phyloP scores from a whole-genome alignment of 2,797 vertebrate genomes.

The Antrozous pallidus region DNA sequence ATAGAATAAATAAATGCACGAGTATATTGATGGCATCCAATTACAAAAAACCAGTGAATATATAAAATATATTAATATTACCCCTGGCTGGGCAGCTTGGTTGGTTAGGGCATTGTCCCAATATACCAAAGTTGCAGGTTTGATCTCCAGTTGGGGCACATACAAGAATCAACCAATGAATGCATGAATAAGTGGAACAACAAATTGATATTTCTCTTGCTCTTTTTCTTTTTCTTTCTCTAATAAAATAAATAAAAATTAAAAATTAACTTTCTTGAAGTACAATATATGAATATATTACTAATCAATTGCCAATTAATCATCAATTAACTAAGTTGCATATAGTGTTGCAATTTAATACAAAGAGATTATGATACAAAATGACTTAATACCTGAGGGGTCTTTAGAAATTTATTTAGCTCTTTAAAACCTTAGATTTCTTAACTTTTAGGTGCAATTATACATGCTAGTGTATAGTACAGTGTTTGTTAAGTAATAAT shows the following conservation, averaged over 20 bases:
- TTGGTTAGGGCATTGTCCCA: neutral
- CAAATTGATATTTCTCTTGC: neutral
- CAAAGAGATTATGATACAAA: neutral
- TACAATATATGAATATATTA: neutral
- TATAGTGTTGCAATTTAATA: neutral
- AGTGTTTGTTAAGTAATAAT: neutral
- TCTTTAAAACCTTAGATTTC: conserved; percentile 15
- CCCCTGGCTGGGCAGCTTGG: neutral
- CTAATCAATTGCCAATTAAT: neutral
- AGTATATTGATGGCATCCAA: neutral
- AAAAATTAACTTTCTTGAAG: neutral
- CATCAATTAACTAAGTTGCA: neutral
- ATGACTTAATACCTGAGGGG: neutral
- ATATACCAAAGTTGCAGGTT: neutral
- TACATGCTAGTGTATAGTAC: neutral
- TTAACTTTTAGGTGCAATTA: neutral
- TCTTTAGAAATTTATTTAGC: neutral
- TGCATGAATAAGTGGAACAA: neutral
- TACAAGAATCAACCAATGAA: neutral
- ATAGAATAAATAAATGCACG: neutral
- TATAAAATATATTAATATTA: neutral
- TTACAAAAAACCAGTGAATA: neutral
- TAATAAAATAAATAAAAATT: neutral
- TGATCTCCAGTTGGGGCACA: neutral
- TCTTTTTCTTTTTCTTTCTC: too few species aligned